Evolutionary conservation across 2,797 vertebrate species (phyloP), one percentile per base, ranked within the genome.

Genomic region (Megaceryle alcyon): DNA sequence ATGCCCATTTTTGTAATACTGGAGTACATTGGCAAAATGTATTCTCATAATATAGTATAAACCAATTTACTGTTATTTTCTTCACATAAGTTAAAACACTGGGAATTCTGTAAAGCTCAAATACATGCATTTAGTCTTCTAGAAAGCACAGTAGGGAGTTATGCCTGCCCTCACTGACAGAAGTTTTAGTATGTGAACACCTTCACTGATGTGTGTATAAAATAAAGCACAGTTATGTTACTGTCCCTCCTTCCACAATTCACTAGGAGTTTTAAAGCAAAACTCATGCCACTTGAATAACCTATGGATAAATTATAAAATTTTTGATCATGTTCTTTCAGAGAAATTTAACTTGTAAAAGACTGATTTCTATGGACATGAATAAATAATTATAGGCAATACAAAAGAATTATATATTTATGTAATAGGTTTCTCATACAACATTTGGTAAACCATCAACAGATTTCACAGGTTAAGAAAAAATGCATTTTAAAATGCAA

Each of bases 341-440:
- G 46, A 81, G 54, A 20, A 83, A 78, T 12, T 72, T 79, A 83
- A 78, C 14, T 72, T 79, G 51, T 54, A 85, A 92, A 64, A 61
- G 12, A 61, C 1, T 43, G 25, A 46, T 31, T 66, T 82, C 77
- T 70, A 60, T 23, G 5, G 41, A 46, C 17, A 69, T 0, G 0
- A 23, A 44, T 70, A 65, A 82, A 29, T 35, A 79, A 72, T 28
- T 17, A 63, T 4, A 79, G 10, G 37, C 35, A 83, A 16, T 22
- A 66, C 15, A 72, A 35, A 60, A 72, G 15, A 69, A 65, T 22
- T 71, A 66, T 48, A 7, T 25, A 53, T 75, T 46, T 65, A 76
- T 39, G 56, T 61, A 71, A 35, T n/a, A 60, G 33, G 29, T 26
- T 80, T 92, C 20, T 46, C 39, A 71, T 25, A 66, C 1, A 53